Conservation (phyloP, 1,140 invertebrate genomes). For the Steinernema khuongi region DNA sequence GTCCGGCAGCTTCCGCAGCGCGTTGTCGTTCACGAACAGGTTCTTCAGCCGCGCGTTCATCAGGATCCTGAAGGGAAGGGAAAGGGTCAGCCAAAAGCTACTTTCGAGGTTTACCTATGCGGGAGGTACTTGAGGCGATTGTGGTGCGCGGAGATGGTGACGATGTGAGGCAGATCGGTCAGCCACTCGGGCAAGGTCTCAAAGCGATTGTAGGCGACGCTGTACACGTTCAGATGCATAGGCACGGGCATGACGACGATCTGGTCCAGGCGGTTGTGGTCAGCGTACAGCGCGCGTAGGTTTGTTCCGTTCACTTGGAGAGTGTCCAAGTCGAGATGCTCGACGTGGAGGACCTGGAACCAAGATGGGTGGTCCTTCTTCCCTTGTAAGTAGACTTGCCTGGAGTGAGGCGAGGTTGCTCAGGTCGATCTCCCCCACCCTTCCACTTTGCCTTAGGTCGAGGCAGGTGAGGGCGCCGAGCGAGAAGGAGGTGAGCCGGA, state of each 20-base stretch:
- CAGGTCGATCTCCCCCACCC: background rate
- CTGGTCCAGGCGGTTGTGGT: conserved; percentile 22
- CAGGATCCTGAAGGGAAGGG: background rate
- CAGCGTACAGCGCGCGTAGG: background rate
- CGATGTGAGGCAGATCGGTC: conserved; percentile 21
- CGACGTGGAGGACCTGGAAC: background rate
- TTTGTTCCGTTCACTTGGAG: conserved; percentile 5
- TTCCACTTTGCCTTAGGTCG: background rate
- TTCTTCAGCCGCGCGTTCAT: conserved; percentile 22
- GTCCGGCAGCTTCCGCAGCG: conserved; percentile 18
- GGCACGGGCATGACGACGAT: conserved; percentile 30
- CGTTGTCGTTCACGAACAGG: conserved; percentile 26
- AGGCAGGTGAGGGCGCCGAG: background rate
- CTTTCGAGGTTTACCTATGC: conserved; percentile 16
- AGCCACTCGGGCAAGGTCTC: conserved; percentile 27
- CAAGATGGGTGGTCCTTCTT: background rate
- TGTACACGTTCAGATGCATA: conserved; percentile 21
- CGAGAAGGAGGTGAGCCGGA: background rate
- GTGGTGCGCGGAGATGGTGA: conserved; percentile 21
- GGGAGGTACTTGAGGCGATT: conserved; percentile 23
- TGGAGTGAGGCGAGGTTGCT: background rate
- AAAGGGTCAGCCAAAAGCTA: conserved; percentile 6
- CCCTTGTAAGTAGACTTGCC: background rate
- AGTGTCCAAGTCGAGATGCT: background rate
- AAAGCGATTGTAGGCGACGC: conserved; percentile 26